Evolutionary conservation across 2,888 invertebrate species (phyloP).

Genomic region (Dasypogon diadema): DNA sequence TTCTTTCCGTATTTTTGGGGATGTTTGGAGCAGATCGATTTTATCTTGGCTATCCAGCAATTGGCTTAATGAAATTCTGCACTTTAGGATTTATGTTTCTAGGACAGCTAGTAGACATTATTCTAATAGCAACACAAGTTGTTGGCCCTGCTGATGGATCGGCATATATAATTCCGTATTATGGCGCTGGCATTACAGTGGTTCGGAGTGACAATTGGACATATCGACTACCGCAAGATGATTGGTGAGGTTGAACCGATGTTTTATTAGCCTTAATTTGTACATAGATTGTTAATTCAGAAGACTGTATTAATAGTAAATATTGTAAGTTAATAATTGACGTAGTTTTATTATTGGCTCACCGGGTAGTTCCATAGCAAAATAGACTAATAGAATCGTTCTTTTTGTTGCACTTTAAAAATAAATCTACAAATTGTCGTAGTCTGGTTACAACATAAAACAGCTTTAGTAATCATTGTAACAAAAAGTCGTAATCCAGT

Average conservation of each 20-base stretch:
- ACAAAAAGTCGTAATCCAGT: too few species aligned
- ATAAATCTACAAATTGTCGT: too few species aligned
- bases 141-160: slow-evolving; percentile 96
- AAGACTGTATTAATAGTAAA: slow-evolving; percentile 26
- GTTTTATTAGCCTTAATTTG: not conserved
- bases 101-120: slow-evolving; percentile 93
- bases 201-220: slow-evolving; percentile 87
- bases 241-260: slow-evolving; percentile 71
- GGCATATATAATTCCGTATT: slow-evolving; percentile 92
- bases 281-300: slow-evolving; percentile 3
- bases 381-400: too few species aligned
- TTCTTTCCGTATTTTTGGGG: slow-evolving; percentile 95
- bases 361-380: not conserved
- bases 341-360: not conserved
- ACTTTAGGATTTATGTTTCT: slow-evolving; percentile 97
- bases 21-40: slow-evolving; percentile 98
- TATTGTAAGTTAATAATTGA: not conserved
- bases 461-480: too few species aligned
- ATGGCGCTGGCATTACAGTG: slow-evolving; percentile 87
- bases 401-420: too few species aligned
- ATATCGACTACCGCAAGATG: slow-evolving; percentile 82
- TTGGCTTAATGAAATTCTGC: slow-evolving; percentile 94
- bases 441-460: too few species aligned
- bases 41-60: slow-evolving; percentile 97
- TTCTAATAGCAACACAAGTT: slow-evolving; percentile 79